phyloP scores from a whole-genome alignment of 2,797 vertebrate genomes.

The Dendrocincla fuliginosa region DNA sequence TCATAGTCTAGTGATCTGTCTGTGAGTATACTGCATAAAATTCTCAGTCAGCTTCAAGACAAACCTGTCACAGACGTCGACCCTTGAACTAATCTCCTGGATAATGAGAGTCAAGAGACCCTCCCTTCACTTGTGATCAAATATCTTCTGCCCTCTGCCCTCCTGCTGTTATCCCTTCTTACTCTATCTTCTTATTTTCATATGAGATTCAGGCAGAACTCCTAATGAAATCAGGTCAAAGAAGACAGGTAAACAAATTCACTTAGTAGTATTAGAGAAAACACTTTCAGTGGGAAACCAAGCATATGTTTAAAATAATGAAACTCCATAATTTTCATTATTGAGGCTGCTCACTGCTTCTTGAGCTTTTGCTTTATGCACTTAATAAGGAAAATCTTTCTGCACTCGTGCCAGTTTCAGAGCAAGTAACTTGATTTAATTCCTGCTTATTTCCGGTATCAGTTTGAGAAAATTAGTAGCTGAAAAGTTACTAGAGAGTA shows the following conservation, averaged over 20 bases:
- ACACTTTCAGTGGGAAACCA: not conserved
- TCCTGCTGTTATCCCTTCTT: not conserved
- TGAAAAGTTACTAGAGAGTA: not conserved
- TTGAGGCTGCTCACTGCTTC: not conserved
- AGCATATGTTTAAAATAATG: not conserved
- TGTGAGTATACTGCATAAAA: not conserved
- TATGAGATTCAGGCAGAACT: not conserved
- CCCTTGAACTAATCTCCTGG: not conserved
- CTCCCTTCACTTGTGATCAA: not conserved
- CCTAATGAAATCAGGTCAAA: not conserved
- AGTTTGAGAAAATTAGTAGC: not conserved
- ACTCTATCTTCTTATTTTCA: not conserved
- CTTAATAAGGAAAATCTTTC: not conserved
- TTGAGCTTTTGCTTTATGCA: not conserved
- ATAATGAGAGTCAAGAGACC: not conserved
- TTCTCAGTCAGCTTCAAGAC: not conserved
- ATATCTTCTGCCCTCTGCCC: not conserved
- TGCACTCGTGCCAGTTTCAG: not conserved
- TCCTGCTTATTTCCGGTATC: not conserved
- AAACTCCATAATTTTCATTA: not conserved
- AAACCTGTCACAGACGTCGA: not conserved
- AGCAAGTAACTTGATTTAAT: not conserved
- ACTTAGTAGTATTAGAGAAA: not conserved
- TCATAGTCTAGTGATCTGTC: not conserved
- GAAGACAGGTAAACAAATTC: not conserved